Conservation (phyloP, 2,888 invertebrate genomes). For the Brachylomia viminalis region DNA sequence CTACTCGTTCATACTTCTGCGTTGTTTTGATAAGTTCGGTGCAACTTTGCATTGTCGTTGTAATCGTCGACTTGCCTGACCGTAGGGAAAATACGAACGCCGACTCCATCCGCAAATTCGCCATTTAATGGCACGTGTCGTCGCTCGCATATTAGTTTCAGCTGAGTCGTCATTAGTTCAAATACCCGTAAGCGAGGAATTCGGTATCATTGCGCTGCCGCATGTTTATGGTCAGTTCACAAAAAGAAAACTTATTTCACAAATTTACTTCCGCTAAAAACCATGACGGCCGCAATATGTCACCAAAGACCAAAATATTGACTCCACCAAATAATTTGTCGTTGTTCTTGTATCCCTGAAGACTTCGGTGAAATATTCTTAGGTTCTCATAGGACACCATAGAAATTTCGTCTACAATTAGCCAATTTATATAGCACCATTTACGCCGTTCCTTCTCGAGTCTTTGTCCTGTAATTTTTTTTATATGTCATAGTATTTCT, state of each 20-base stretch:
- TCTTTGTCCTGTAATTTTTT: too few relatives aligned
- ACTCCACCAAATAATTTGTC: slow-evolving; percentile 12
- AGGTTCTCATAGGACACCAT: too few relatives aligned
- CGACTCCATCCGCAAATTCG: slow-evolving; percentile 25
- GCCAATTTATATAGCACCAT: too few relatives aligned
- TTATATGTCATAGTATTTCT: too few relatives aligned
- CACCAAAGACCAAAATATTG: neutral
- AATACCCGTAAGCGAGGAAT: slow-evolving; percentile 66
- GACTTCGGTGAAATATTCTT: too few relatives aligned
- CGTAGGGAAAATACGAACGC: slow-evolving; percentile 2
- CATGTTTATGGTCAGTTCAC: slow-evolving; percentile 67
- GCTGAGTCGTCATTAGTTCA: slow-evolving; percentile 60
- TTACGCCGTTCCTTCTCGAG: too few relatives aligned
- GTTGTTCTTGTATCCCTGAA: too few relatives aligned
- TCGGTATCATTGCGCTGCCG: slow-evolving; percentile 63
- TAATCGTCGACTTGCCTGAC: slow-evolving; percentile 14
- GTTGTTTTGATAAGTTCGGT: neutral
- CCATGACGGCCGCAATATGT: neutral
- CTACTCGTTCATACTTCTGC: slow-evolving; percentile 11
- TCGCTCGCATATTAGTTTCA: slow-evolving; percentile 59
- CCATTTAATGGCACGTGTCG: slow-evolving; percentile 3
- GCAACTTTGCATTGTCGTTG: slow-evolving; percentile 21
- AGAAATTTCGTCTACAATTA: too few relatives aligned
- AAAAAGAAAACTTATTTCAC: slow-evolving; percentile 8
- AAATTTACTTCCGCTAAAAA: slow-evolving; percentile 27